phyloP scores from a whole-genome alignment of 2,113 vertebrate genomes.

The Marcusenius ussheri region DNA sequence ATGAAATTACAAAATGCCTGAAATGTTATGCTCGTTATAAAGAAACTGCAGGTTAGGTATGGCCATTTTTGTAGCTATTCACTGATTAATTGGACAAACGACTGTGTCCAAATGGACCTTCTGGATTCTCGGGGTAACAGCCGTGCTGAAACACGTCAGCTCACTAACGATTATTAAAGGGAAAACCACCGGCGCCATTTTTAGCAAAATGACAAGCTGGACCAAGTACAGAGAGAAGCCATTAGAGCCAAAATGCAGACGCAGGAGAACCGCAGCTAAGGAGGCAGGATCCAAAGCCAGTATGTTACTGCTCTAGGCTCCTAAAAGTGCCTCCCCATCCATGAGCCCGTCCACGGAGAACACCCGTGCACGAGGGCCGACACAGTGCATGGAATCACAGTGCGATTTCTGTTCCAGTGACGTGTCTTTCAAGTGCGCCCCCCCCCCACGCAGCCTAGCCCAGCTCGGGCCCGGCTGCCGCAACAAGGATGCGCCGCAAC shows the following conservation, averaged over 20 bases:
- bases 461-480: not conserved
- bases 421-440: not conserved
- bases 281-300: not conserved
- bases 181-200: not conserved
- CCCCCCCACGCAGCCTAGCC: not conserved
- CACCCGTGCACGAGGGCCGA: not conserved
- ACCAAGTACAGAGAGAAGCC: not conserved
- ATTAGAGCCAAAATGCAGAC: not conserved
- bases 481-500: not conserved
- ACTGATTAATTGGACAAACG: slow-evolving; percentile 3
- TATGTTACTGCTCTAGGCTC: not conserved
- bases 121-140: not conserved
- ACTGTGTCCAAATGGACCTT: not conserved
- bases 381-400: not conserved
- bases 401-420: not conserved
- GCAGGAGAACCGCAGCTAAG: not conserved
- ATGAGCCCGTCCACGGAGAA: not conserved
- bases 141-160: not conserved
- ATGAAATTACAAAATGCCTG: not conserved
- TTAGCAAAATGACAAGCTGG: not conserved
- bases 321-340: not conserved
- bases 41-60: not conserved
- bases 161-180: not conserved
- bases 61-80: not conserved
- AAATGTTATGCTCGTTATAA: not conserved